These are phyloP conservation scores for Onychostruthus taczanowskii DNA, from an alignment of 2,113 vertebrate genomes.

Conservation along the genomic window DNA sequence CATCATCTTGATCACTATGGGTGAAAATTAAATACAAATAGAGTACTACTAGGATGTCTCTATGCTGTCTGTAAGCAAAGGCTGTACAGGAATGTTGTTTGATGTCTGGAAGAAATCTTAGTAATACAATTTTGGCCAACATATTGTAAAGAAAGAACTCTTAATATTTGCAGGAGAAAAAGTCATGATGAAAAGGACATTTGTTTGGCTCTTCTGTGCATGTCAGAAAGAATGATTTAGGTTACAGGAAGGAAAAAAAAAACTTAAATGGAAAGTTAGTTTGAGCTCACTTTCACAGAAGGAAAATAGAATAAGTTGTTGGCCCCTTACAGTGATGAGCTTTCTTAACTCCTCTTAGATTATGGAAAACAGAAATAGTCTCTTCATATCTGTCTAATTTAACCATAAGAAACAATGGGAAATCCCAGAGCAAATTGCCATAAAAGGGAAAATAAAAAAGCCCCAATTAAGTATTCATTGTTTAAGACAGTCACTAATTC, in stretches of 20 bases:
- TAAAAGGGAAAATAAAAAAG: background rate
- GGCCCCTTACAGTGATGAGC: background rate
- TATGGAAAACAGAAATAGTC: background rate
- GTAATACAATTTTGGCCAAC: background rate
- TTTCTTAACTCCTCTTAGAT: background rate
- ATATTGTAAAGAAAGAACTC: background rate
- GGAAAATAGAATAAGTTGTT: background rate
- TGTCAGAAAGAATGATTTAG: background rate
- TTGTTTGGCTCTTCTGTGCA: background rate
- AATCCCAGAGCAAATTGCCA: background rate
- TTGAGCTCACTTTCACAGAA: background rate
- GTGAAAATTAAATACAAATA: background rate
- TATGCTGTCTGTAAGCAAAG: background rate
- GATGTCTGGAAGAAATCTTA: background rate
- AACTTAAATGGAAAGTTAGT: background rate
- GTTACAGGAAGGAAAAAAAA: background rate
- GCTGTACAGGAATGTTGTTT: background rate
- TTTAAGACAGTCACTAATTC: background rate
- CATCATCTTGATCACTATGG: background rate
- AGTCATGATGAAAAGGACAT: background rate
- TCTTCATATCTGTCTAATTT: background rate
- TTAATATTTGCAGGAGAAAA: background rate
- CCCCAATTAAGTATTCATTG: background rate
- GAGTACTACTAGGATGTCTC: background rate
- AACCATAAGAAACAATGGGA: background rate